Conservation (phyloP, 2,113 vertebrate species). For the Apus apus region DNA sequence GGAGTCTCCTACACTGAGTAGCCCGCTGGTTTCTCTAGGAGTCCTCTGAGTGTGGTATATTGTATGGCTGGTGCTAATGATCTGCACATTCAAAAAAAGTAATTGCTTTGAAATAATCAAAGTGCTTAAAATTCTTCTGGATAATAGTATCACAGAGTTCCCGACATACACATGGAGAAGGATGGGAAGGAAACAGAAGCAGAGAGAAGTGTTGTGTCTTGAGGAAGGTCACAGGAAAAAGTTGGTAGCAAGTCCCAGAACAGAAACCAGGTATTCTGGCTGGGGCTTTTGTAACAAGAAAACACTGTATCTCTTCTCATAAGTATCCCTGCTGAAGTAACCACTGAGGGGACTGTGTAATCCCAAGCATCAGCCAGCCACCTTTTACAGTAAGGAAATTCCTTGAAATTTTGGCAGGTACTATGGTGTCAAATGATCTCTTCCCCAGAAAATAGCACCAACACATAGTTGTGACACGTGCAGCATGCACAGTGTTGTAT, state of each 20-base stretch:
- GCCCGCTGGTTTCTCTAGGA: not conserved
- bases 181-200: not conserved
- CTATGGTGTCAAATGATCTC: not conserved
- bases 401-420: not conserved
- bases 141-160: not conserved
- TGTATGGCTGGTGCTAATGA: not conserved
- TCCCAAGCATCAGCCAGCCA: not conserved
- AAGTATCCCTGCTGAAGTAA: not conserved
- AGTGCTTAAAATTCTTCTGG: not conserved
- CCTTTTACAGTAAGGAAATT: not conserved
- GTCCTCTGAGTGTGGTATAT: not conserved
- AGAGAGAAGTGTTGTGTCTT: not conserved
- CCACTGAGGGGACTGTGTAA: not conserved
- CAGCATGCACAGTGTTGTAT: not conserved
- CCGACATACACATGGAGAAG: not conserved
- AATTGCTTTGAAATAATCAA: not conserved
- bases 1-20: not conserved
- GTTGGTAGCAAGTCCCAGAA: not conserved
- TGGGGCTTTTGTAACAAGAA: not conserved
- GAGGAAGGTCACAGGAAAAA: not conserved
- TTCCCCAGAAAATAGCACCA: not conserved
- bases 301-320: not conserved
- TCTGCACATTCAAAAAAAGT: not conserved
- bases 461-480: not conserved
- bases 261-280: not conserved